These are phyloP conservation scores for Oligia latruncula DNA, from an alignment of 2,888 invertebrate species.

Conservation along the genomic window DNA sequence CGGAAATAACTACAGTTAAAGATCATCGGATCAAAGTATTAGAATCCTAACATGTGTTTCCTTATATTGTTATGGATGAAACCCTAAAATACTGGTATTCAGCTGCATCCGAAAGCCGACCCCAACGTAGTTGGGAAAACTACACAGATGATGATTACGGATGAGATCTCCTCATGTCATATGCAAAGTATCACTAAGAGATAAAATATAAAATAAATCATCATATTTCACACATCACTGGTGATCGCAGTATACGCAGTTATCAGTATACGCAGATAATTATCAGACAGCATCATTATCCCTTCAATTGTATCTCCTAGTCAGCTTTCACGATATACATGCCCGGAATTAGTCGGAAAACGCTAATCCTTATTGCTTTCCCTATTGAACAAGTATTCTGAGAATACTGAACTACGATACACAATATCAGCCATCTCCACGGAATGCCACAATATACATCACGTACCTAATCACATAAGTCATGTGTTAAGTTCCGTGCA, in stretches of 20 bases:
- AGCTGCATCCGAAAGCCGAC: neutral
- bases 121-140: neutral
- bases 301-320: neutral
- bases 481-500: constrained; percentile 23
- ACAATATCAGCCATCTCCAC: neutral
- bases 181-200: neutral
- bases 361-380: constrained; percentile 14
- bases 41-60: neutral
- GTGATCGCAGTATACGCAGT: neutral
- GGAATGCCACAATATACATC: constrained; percentile 10
- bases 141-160: neutral
- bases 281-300: neutral
- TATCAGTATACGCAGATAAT: neutral
- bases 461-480: constrained; percentile 16
- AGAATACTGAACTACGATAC: neutral
- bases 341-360: neutral
- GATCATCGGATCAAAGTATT: neutral
- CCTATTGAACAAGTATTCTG: neutral
- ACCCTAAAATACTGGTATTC: neutral
- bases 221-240: neutral
- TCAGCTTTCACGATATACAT: neutral
- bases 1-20: neutral
- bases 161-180: neutral
- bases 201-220: neutral
- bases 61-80: neutral